These are phyloP conservation scores for Patella caerulea DNA, from an alignment of 2,888 invertebrate species.

Conservation along the genomic window DNA sequence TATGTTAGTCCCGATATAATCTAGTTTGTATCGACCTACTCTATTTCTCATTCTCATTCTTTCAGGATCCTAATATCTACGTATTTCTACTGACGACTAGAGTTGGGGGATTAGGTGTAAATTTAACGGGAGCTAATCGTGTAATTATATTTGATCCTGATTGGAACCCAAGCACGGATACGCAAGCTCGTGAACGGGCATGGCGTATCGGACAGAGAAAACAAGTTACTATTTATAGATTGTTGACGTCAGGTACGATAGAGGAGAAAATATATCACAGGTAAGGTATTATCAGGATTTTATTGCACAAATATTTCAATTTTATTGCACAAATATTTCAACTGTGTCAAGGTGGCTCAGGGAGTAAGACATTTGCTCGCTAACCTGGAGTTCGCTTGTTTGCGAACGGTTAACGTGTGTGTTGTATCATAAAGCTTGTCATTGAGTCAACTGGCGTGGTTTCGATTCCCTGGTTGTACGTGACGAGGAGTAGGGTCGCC, in stretches of 20 bases:
- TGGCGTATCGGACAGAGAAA: constrained; percentile 92
- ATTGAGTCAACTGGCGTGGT: no score
- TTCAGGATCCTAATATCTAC: constrained; percentile 80
- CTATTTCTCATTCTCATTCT: background rate
- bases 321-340: no score
- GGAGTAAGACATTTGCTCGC: no score
- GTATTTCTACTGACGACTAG: constrained; percentile 92
- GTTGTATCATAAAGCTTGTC: no score
- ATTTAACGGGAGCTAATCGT: constrained; percentile 91
- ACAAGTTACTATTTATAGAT: constrained; percentile 87
- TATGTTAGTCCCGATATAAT: no score
- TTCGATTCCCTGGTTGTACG: no score
- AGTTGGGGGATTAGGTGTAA: constrained; percentile 93
- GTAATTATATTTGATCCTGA: constrained; percentile 96
- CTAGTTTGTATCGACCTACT: no score
- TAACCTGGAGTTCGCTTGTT: no score
- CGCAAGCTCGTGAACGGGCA: constrained; percentile 76
- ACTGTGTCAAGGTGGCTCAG: no score
- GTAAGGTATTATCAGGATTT: constrained; percentile 46
- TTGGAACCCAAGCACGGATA: constrained; percentile 96
- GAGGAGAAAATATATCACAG: constrained; percentile 96
- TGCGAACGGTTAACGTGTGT: no score
- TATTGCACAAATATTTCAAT: no score
- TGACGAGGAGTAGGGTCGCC: no score
- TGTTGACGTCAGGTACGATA: constrained; percentile 90